Evolutionary conservation across 2,797 vertebrate genomes (phyloP), one percentile per base, ranked within the genome.

Genomic region (Bovichtus diacanthus): DNA sequence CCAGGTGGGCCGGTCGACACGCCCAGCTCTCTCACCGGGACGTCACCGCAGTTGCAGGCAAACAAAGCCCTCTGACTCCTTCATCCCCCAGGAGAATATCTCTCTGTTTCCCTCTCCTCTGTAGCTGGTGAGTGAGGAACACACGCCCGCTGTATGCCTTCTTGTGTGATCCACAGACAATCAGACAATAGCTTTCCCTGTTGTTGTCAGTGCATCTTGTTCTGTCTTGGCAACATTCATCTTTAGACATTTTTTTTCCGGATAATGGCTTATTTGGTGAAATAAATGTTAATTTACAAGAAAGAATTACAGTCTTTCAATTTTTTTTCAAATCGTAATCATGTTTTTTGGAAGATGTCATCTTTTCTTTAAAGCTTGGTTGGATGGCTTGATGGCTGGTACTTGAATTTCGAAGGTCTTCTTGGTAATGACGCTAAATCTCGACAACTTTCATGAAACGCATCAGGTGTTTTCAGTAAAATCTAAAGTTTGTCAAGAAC

Each of bases 161-260:
- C 53, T 16, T 79, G 74, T 79, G 77, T 90, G 88, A 93, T 91
- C 87, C 76, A 2, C 84, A 92, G 80, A 94, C 90, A 94, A 87
- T 88, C 88, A 87, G 51, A 82, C 90, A 85, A 86, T 88, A 80
- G 64, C 81, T 79, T 82, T 76, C 55, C 61, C 63, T 67, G 82
- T 80, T 76, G 78, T 88, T 88, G 90, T 92, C 90, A 77, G 60
- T 75, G 69, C 86, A 82, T 92, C 89, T 91, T 80, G 23, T 81
- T 85, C 75, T 59, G 59, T 78, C 74, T 83, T 84, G 82, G 86
- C 89, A 89, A 80, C 89, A 58, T 86, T 88, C 75, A 70, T 88
- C 78, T 78, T 87, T 70, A 84, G 53, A 87, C 74, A 69, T 69
- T 77, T 74, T 61, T 66, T n/a, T 41, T 47, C 47, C 68, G 63